phyloP scores from a whole-genome alignment of 2,797 vertebrate genomes.

The Danio kyathit region DNA sequence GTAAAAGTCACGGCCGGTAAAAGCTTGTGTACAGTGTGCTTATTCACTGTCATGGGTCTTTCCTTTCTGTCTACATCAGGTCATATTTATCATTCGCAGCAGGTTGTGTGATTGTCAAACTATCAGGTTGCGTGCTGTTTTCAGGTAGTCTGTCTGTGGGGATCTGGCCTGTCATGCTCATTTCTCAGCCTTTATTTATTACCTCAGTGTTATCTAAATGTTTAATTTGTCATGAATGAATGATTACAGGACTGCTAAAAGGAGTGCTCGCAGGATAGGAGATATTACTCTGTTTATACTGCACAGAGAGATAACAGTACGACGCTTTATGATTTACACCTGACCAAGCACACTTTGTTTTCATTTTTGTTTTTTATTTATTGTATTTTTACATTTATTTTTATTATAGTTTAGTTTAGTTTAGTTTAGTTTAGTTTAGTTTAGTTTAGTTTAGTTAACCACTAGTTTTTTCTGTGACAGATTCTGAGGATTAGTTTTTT shows the following conservation, averaged over 20 bases:
- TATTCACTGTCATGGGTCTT: conserved; percentile 35
- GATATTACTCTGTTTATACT: conserved; percentile 5
- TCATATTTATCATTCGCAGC: conserved; percentile 3
- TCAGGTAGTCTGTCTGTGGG: conserved; percentile 35
- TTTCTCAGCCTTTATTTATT: conserved; percentile 52
- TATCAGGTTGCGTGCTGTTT: conserved; percentile 57
- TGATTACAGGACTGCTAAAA: conserved; percentile 36
- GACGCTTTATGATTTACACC: background rate
- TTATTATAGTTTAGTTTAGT: too few relatives aligned
- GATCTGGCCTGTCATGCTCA: conserved; percentile 21
- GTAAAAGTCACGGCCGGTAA: background rate
- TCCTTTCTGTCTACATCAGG: background rate
- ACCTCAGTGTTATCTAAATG: conserved; percentile 50
- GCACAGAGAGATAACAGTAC: background rate
- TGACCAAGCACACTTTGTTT: background rate
- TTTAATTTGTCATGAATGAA: conserved; percentile 53
- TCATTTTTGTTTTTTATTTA: too few relatives aligned
- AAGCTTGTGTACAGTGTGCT: background rate
- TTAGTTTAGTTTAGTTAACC: too few relatives aligned
- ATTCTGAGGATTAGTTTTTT: too few relatives aligned
- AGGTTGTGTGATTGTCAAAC: conserved; percentile 52
- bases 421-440: too few relatives aligned
- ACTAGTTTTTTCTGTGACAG: too few relatives aligned
- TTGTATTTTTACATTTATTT: too few relatives aligned
- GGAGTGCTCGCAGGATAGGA: conserved; percentile 2